Conservation (phyloP, 2,113 vertebrate genomes). For the Furnarius figulus region DNA sequence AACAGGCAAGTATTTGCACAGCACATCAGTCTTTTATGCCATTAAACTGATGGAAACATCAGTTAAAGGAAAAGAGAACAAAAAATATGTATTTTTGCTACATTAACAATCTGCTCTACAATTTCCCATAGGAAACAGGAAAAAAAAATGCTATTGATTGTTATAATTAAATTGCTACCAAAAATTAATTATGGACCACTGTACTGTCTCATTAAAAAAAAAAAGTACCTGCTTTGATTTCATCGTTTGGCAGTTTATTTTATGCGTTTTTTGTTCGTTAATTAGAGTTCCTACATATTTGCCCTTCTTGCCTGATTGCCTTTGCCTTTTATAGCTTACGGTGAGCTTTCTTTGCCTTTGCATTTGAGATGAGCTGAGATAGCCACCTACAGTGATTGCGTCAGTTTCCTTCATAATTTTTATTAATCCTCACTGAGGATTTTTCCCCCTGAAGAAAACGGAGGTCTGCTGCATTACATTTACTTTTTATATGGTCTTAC, state of each 20-base stretch:
- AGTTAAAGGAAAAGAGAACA: background rate
- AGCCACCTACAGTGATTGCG: slow-evolving; percentile 58
- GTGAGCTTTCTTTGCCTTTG: slow-evolving; percentile 37
- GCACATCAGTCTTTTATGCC: background rate
- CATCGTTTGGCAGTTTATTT: slow-evolving; percentile 45
- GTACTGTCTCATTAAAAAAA: slow-evolving; percentile 23
- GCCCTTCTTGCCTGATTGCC: slow-evolving; percentile 61
- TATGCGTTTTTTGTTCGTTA: slow-evolving; percentile 53
- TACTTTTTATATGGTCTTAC: background rate
- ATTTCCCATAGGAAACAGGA: background rate
- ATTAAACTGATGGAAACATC: background rate
- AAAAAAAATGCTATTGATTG: background rate
- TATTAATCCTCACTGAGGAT: slow-evolving; percentile 19
- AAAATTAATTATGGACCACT: slow-evolving; percentile 14
- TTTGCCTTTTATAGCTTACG: slow-evolving; percentile 61
- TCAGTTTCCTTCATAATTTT: slow-evolving; percentile 56
- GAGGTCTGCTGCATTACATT: slow-evolving; percentile 11
- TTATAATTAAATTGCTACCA: slow-evolving; percentile 38
- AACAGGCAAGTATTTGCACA: background rate
- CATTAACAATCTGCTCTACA: background rate
- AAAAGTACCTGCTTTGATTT: slow-evolving; percentile 40
- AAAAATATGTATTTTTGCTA: background rate
- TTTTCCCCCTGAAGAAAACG: background rate
- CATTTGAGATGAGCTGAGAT: slow-evolving; percentile 54
- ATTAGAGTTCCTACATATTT: slow-evolving; percentile 60